Conservation (phyloP, 2,888 invertebrate species). For the Didymodactylos carnosus region DNA sequence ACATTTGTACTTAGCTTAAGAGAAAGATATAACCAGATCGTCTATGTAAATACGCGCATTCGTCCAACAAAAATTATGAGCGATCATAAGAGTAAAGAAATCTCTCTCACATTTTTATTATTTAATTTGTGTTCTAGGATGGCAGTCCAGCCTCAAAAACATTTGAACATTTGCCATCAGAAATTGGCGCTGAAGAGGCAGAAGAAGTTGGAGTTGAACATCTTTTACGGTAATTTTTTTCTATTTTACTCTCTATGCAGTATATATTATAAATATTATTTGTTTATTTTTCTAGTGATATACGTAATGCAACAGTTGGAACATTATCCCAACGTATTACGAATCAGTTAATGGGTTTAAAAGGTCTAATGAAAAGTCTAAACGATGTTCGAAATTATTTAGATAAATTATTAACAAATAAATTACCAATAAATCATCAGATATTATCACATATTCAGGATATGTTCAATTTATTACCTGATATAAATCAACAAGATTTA, state of each 20-base stretch:
- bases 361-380: slow-evolving; percentile 76
- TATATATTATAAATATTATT: not conserved
- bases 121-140: too few species aligned
- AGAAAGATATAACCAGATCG: too few species aligned
- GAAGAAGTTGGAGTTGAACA: slow-evolving; percentile 99
- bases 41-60: too few species aligned
- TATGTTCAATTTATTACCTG: slow-evolving; percentile 9
- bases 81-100: too few species aligned
- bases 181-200: slow-evolving; percentile 98
- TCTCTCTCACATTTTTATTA: too few species aligned
- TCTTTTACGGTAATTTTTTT: slow-evolving; percentile 43
- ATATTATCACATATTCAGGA: slow-evolving; percentile 68
- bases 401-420: slow-evolving; percentile 55
- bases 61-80: too few species aligned
- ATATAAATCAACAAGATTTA: slow-evolving; percentile 43
- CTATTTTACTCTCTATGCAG: not conserved
- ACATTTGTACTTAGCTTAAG: too few species aligned
- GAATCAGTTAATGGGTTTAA: slow-evolving; percentile 77
- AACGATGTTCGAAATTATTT: slow-evolving; percentile 79
- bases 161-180: slow-evolving; percentile 96
- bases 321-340: slow-evolving; percentile 90
- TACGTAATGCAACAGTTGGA: slow-evolving; percentile 72
- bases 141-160: slow-evolving; percentile 94
- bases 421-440: slow-evolving; percentile 89
- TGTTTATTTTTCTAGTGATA: slow-evolving; percentile 23